Base-by-base conservation (phyloP, 2,888 invertebrate species). In the Stegana nigrithorax region DNA sequence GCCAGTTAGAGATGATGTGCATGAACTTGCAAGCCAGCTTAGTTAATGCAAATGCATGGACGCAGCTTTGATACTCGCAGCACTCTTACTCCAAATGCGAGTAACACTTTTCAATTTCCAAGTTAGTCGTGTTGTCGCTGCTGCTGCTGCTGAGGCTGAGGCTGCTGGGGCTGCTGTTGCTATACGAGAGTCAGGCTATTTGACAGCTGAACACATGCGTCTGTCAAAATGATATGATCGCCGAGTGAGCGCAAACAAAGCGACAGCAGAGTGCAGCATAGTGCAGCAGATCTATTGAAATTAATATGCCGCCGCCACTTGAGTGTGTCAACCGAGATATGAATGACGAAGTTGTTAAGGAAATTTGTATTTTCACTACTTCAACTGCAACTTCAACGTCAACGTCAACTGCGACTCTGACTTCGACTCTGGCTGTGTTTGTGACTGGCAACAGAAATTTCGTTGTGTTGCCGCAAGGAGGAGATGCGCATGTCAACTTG, bases 191-290 rank as follows among this genome's bases (percentile, higher is more conserved):
- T n/a, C n/a, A n/a, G n/a, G 72, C 75, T 75, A 75, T 75, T 79
- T 75, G 75, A 75, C 75, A 75, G 79, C 75, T 79, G 77, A 75
- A 75, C 79, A 75, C 75, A 75, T 78, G 80, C 77, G 75, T 75
- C 70, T 75, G 75, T 75, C 75, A 75, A 75, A 75, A 75, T 75
- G 79, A 75, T 75, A 75, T 75, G 75, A 75, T 75, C 75, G 79
- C 78, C 73, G 73, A 79, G 79, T 73, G 78, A 70, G 80, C 36
- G 53, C 57, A 39, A 21, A 45, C 39, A 19, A 47, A 29, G 32
- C 36, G 23, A 55, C 51, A 55, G 45, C 59, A 29, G 66, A 64
- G 67, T 67, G 53, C 64, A 63, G 66, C 62, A 66, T 60, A 50
- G 29, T n/a, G 21, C 23, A 36, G n/a, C 19, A 21, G 21, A 56